A percentile compares a stretch with the other conserved stretches of the same genome.
Conservation (phyloP, 2,113 vertebrate genomes). For the Galeopterus variegatus region DNA sequence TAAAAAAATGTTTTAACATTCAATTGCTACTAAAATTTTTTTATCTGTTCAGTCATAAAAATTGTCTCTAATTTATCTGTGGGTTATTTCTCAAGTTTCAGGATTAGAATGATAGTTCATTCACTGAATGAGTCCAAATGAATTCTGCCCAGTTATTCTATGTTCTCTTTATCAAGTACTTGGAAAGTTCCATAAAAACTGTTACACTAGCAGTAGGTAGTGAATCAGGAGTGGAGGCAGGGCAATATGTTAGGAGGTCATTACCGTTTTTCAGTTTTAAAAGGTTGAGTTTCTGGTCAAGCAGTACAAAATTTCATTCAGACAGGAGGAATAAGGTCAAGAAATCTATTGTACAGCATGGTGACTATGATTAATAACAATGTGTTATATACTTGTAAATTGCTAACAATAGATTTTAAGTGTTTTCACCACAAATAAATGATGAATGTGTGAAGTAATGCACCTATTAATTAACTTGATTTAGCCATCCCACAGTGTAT, state of each 20-base stretch:
- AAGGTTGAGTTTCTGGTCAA: neutral
- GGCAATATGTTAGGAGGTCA: neutral
- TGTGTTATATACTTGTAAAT: neutral
- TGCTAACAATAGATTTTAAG: neutral
- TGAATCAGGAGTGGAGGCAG: neutral
- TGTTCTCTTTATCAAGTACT: neutral
- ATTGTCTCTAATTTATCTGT: neutral
- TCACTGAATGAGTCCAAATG: neutral
- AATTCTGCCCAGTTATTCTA: neutral
- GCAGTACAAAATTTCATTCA: neutral
- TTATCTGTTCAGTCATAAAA: neutral
- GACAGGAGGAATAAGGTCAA: neutral
- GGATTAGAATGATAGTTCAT: neutral
- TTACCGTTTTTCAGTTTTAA: neutral
- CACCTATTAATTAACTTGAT: neutral
- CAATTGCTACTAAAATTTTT: neutral
- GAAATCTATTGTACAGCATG: neutral
- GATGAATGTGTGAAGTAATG: neutral
- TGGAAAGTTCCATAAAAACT: neutral
- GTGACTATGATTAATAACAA: neutral
- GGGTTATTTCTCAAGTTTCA: neutral
- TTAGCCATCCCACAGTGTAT: neutral
- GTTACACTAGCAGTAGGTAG: neutral
- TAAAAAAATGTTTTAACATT: neutral
- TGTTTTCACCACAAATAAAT: neutral